Evolutionary conservation across 2,113 vertebrate genomes (phyloP).

Genomic region (Percopsis transmontana): DNA sequence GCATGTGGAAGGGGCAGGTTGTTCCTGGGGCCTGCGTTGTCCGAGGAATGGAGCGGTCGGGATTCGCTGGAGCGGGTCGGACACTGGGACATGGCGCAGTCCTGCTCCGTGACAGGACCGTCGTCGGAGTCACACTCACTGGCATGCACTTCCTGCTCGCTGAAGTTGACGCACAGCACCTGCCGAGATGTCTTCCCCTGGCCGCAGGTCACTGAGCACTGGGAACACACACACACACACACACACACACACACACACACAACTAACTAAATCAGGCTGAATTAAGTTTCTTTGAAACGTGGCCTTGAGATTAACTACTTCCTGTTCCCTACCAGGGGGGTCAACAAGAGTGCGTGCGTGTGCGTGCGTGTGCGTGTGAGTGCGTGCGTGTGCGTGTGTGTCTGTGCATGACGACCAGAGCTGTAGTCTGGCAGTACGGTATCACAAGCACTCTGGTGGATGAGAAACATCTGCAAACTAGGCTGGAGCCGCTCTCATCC

Average conservation of each 20-base stretch:
- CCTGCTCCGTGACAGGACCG: conserved; percentile 86
- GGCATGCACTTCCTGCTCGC: conserved; percentile 84
- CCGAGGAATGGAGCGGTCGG: conserved; percentile 73
- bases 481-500: conserved; percentile 50
- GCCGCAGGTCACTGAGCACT: conserved; percentile 97
- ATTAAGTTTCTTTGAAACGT: conserved; percentile 21
- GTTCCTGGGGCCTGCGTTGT: conserved; percentile 73
- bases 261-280: conserved; percentile 1
- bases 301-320: conserved; percentile 59
- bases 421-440: conserved; percentile 53
- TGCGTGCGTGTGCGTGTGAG: conserved; percentile 27
- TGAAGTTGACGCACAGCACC: conserved; percentile 91
- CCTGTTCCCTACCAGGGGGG: conserved; percentile 44
- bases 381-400: conserved; percentile 10
- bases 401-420: conserved; percentile 46
- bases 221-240: conserved; percentile 20
- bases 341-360: conserved; percentile 46
- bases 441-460: conserved; percentile 55
- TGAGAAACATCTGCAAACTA: conserved; percentile 79
- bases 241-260: neutral
- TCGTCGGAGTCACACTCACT: conserved; percentile 91
- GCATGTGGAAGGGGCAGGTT: conserved; percentile 77
- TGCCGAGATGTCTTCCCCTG: conserved; percentile 92
- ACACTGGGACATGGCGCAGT: conserved; percentile 92
- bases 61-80: conserved; percentile 80